Percentiles rank a stretch among this genome's conserved stretches.
Conservation (phyloP, 2,797 vertebrate species). For the Sebastes aleutianus region DNA sequence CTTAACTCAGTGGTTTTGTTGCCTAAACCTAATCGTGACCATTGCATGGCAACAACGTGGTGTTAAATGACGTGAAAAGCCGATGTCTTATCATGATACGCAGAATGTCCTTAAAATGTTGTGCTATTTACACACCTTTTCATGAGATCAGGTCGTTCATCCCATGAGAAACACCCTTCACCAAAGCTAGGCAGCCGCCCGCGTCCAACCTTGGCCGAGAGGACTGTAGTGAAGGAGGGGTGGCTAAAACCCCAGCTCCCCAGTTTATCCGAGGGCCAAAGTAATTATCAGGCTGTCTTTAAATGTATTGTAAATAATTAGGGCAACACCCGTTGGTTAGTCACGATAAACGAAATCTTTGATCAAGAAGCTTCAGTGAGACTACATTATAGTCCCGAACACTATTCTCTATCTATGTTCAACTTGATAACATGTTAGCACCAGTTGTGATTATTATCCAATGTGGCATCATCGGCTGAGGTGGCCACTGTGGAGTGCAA, state of each 20-base stretch:
- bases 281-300: neutral
- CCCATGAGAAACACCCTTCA: neutral
- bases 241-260: neutral
- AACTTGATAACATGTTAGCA: neutral
- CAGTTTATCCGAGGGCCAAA: neutral
- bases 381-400: neutral
- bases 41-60: accelerated
- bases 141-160: neutral
- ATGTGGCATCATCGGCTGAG: neutral
- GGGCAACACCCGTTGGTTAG: neutral
- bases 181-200: neutral
- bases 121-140: too few species aligned
- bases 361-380: neutral
- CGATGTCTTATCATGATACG: too few species aligned
- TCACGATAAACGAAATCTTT: neutral
- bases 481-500: neutral
- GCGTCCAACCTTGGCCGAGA: neutral
- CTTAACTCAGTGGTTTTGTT: too few species aligned
- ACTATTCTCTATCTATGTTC: neutral
- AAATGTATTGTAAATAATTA: slow-evolving; percentile 6
- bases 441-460: neutral
- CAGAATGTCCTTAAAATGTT: neutral
- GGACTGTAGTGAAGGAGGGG: too few species aligned
- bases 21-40: too few species aligned
- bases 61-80: too few species aligned